Conservation (phyloP, 1,140 invertebrate genomes). For the Hycleus phaleratus region DNA sequence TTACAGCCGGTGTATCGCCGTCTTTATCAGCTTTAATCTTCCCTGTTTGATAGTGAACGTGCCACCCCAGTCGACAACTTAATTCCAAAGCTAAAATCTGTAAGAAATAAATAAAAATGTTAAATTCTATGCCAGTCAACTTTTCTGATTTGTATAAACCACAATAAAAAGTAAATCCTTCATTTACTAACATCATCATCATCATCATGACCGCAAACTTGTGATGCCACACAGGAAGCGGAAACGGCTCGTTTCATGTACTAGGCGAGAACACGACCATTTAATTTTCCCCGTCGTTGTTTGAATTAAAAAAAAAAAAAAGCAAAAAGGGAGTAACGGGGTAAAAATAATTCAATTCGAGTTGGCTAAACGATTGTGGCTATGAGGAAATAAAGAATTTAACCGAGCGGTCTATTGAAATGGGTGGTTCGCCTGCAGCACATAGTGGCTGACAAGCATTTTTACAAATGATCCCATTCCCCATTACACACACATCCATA, state of each 20-base stretch:
- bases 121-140: too few species aligned
- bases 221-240: too few species aligned
- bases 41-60: neutral
- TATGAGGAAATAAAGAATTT: constrained; percentile 12
- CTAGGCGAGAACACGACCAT: too few species aligned
- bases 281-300: neutral
- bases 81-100: neutral
- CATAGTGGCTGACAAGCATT: constrained; percentile 27
- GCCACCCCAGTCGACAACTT: neutral
- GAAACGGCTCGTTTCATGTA: too few species aligned
- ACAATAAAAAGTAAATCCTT: too few species aligned
- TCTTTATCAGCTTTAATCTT: constrained; percentile 13
- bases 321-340: neutral
- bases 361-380: constrained; percentile 10
- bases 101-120: too few species aligned
- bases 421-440: constrained; percentile 5
- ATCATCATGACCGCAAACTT: too few species aligned
- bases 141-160: too few species aligned
- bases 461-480: constrained; percentile 31
- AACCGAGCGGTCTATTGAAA: constrained; percentile 12
- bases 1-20: constrained; percentile 5
- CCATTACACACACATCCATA: constrained; percentile 1
- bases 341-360: constrained; percentile 12
- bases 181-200: too few species aligned
- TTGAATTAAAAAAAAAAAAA: constrained; percentile 1